phyloP scores from a whole-genome alignment of 2,797 vertebrate genomes.

The Pagetopsis macropterus region DNA sequence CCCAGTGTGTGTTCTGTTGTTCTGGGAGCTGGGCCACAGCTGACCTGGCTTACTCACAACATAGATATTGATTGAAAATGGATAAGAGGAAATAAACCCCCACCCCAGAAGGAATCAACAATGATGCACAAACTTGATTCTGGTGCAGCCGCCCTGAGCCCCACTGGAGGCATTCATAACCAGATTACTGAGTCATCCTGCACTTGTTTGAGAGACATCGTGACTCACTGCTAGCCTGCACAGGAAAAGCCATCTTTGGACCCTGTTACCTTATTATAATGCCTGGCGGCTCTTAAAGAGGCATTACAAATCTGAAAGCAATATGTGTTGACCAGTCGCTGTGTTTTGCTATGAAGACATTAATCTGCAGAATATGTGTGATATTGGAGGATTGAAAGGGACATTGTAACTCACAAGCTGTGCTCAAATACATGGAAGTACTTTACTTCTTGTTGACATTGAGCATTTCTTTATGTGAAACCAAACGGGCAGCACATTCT shows the following conservation, averaged over 20 bases:
- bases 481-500: background rate
- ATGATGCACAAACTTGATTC: constrained; percentile 31
- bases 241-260: constrained; percentile 11
- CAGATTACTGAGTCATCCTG: constrained; percentile 68
- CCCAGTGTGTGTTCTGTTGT: constrained; percentile 13
- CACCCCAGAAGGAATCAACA: constrained; percentile 16
- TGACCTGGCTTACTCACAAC: constrained; percentile 46
- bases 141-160: constrained; percentile 32
- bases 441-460: background rate
- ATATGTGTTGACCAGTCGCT: background rate
- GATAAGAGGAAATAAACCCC: constrained; percentile 13
- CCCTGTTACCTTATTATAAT: background rate
- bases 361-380: constrained; percentile 1
- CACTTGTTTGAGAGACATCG: constrained; percentile 36
- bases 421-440: background rate
- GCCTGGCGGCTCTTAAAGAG: constrained; percentile 7
- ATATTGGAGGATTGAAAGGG: background rate
- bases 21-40: constrained; percentile 20
- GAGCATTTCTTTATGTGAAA: background rate
- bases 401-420: too few relatives aligned
- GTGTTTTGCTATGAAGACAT: background rate
- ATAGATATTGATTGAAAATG: constrained; percentile 46
- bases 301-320: background rate
- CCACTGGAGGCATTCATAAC: constrained; percentile 36
- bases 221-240: constrained; percentile 24